A percentile compares a stretch with the other conserved stretches of the same genome.
Conservation (phyloP, 2,888 invertebrate species). For the Nomada fucata region DNA sequence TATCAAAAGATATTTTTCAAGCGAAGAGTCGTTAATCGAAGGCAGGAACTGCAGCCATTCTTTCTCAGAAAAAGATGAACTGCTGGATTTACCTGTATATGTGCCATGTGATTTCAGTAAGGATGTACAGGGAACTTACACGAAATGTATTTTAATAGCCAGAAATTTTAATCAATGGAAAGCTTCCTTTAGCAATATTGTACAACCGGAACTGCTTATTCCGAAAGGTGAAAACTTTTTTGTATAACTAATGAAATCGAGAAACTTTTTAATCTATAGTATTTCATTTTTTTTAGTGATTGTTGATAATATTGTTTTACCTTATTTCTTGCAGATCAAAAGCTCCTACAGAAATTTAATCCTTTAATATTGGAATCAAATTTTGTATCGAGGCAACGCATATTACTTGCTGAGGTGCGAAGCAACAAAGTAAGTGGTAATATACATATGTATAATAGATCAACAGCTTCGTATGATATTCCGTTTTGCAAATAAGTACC, state of each 20-base stretch:
- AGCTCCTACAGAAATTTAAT: constrained; percentile 85
- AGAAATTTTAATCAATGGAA: constrained; percentile 88
- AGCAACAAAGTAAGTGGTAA: constrained; percentile 85
- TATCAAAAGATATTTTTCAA: constrained; percentile 40
- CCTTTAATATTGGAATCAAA: constrained; percentile 81
- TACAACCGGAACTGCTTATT: constrained; percentile 77
- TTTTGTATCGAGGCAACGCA: constrained; percentile 87
- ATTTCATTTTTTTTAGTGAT: not conserved
- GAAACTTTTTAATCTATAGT: too few species aligned
- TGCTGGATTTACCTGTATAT: constrained; percentile 69
- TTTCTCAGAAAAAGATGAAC: constrained; percentile 29
- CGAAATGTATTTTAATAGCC: constrained; percentile 86
- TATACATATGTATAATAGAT: not conserved
- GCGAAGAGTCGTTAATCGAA: not conserved
- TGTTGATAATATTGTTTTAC: not conserved
- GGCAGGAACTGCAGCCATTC: not conserved
- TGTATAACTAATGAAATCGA: not conserved
- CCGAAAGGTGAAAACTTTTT: constrained; percentile 79
- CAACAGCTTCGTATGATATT: too few species aligned
- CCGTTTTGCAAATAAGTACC: not conserved
- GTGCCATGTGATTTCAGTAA: constrained; percentile 83
- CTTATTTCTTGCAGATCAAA: constrained; percentile 82
- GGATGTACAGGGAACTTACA: constrained; percentile 80
- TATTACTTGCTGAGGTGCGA: constrained; percentile 86
- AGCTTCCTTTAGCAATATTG: constrained; percentile 81